Conservation (phyloP, 2,888 invertebrate genomes). For the Thera obeliscata region DNA sequence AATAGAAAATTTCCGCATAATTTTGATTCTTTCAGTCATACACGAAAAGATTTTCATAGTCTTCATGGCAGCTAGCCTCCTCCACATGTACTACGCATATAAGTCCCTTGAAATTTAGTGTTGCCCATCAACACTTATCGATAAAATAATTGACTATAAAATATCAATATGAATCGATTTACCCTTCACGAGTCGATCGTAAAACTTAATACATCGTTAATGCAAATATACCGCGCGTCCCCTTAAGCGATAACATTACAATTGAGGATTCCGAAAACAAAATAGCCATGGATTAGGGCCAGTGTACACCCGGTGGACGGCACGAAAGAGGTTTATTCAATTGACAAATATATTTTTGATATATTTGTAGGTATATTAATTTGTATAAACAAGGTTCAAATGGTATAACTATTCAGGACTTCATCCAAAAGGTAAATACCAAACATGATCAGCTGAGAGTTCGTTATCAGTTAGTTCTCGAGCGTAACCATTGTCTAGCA, state of each 20-base stretch:
- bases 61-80: constrained; percentile 93
- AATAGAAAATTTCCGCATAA: not conserved
- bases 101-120: constrained; percentile 34
- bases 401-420: too few species aligned
- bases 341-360: not conserved
- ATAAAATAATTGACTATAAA: constrained; percentile 36
- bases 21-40: constrained; percentile 84
- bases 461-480: too few species aligned
- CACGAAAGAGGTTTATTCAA: not conserved
- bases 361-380: too few species aligned
- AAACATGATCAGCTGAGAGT: too few species aligned
- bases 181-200: constrained; percentile 65
- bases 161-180: constrained; percentile 67
- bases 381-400: too few species aligned
- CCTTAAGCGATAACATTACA: constrained; percentile 53
- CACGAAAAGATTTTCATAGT: constrained; percentile 96
- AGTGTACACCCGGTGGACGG: not conserved
- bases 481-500: too few species aligned
- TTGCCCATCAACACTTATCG: constrained; percentile 32
- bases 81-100: constrained; percentile 87
- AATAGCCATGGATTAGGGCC: not conserved
- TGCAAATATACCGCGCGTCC: constrained; percentile 62
- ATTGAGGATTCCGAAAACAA: constrained; percentile 8
- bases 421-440: too few species aligned
- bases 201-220: constrained; percentile 71